Base-by-base conservation (phyloP, 2,888 invertebrate genomes). In the Pherbina coryleti region DNA sequence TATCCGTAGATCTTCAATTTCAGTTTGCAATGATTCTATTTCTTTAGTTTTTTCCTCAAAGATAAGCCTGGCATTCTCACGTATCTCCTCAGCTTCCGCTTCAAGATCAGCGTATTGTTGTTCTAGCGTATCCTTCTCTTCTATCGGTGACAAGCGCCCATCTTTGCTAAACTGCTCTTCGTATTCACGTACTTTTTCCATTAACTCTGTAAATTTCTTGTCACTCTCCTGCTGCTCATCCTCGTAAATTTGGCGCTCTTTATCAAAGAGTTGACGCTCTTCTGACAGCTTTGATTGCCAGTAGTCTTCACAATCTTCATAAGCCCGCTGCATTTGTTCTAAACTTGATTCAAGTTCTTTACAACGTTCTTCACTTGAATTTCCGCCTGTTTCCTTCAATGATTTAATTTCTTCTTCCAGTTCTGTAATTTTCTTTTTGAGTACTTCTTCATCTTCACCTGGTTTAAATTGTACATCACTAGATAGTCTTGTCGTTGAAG, bases 291-390 rank as follows among this genome's bases (percentile, higher is more conserved):
- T 96, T 49, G 91, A 91, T 70, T 93, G 92, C 96, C 96, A 97
- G 90, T 96, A 96, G 87, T 96, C 96, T 88, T 97, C 97, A 88
- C 95, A 95, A 79, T 93, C 93, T 84, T 96, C 96, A 87, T 95
- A 96, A 86, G 96, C 96, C 64, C 91, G 91, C 83, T 93, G 92
- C 90, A 96, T 90, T 85, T 94, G 91, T 86, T 95, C 95, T 76
- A 96, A 89, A 84, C 94, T 94, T 71, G 90, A 90, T 88, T 96
- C 95, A 70, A 96, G 90, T 79, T 95, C 94, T 77, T 91, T 91
- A 86, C 92, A 92, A 80, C 92, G 92, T 62, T 90, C 90, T 73
- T 88, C 86, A 88, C 91, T 74, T 88, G 31, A 55, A 19, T 66
- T 49, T 60, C 73, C 17, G 62, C 25, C n/a, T 11, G 62, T 28